A percentile compares a stretch with the other conserved stretches of the same genome.
Conservation (phyloP, 2,888 invertebrate species). For the Myathropa florea region DNA sequence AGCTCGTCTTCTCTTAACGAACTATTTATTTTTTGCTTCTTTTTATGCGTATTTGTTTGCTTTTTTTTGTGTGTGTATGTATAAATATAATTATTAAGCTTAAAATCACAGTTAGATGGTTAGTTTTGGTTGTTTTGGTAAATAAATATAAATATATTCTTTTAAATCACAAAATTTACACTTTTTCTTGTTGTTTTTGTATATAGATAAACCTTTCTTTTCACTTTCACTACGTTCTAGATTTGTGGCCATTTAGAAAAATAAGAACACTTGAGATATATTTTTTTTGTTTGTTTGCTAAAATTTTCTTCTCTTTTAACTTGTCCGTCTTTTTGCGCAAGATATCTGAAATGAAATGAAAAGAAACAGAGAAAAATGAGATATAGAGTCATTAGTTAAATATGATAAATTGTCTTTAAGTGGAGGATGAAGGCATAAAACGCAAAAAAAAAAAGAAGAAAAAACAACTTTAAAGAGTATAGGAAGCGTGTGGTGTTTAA, state of each 20-base stretch:
- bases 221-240: constrained; percentile 50
- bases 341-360: constrained; percentile 56
- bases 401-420: constrained; percentile 41
- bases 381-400: constrained; percentile 22
- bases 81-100: constrained; percentile 64
- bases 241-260: constrained; percentile 67
- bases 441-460: not conserved
- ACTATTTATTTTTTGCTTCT: not conserved
- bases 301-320: not conserved
- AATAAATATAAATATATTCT: constrained; percentile 66
- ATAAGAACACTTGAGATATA: constrained; percentile 63
- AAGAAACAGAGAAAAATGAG: not conserved
- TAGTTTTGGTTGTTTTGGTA: constrained; percentile 67
- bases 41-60: not conserved
- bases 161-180: constrained; percentile 63
- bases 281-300: constrained; percentile 23
- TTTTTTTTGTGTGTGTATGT: constrained; percentile 37
- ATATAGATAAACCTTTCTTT: constrained; percentile 54
- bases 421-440: not conserved
- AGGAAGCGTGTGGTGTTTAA: constrained; percentile 23
- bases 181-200: constrained; percentile 46
- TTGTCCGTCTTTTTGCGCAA: constrained; percentile 62
- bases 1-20: not conserved
- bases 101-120: constrained; percentile 70
- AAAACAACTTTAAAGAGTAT: not conserved